Evolutionary conservation across 2,113 vertebrate genomes (phyloP).

Genomic region (Megaptera novaeangliae): DNA sequence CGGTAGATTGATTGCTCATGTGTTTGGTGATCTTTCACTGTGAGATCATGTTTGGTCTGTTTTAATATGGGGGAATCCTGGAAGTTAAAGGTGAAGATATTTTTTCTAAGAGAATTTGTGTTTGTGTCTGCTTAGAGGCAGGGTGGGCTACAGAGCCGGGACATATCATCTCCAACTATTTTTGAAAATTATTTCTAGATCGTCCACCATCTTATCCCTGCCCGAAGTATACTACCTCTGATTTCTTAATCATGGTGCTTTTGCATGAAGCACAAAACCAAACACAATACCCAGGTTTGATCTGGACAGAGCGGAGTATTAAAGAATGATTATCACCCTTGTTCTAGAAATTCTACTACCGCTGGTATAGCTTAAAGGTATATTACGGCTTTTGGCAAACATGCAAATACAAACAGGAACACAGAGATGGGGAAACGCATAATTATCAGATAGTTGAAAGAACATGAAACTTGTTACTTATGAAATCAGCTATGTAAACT

Average conservation of each 20-base stretch:
- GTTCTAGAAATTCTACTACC: neutral
- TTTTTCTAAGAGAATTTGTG: constrained; percentile 6
- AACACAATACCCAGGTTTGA: constrained; percentile 1
- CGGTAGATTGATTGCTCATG: neutral
- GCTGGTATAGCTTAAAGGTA: neutral
- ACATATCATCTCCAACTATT: neutral
- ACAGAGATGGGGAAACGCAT: neutral
- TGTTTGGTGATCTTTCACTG: neutral
- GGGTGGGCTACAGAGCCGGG: neutral
- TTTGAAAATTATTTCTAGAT: constrained; percentile 31
- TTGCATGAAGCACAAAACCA: neutral
- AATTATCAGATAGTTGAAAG: neutral
- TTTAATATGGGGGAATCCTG: neutral
- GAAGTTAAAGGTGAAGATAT: constrained; percentile 11
- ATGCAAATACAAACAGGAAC: constrained; percentile 11
- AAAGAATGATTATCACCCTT: neutral
- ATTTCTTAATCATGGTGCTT: constrained; percentile 6
- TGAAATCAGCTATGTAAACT: constrained; percentile 20
- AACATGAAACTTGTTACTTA: neutral
- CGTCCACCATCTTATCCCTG: neutral
- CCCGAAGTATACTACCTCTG: neutral
- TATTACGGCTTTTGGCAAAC: neutral
- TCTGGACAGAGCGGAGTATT: neutral
- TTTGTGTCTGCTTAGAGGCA: neutral
- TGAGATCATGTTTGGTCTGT: neutral